Evolutionary conservation across 2,113 vertebrate genomes (phyloP).

Genomic region (Nerophis lumbriciformis): DNA sequence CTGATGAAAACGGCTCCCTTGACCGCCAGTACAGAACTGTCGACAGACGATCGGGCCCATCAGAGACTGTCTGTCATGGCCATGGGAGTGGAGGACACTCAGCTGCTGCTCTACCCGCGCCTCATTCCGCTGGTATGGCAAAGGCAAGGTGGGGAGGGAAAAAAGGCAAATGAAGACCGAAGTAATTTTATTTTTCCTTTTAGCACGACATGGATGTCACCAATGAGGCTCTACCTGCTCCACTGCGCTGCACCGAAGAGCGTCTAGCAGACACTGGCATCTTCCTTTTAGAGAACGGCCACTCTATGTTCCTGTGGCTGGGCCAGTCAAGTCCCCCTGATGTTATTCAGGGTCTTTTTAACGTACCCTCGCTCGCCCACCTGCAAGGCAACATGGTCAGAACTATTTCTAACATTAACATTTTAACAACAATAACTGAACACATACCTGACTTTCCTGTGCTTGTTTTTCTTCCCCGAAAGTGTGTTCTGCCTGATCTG

Average conservation of each 20-base stretch:
- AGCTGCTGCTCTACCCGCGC: slow-evolving; percentile 86
- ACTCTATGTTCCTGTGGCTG: slow-evolving; percentile 85
- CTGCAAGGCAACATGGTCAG: slow-evolving; percentile 78
- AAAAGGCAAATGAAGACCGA: not conserved
- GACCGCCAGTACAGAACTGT: slow-evolving; percentile 76
- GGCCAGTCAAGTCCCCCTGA: slow-evolving; percentile 80
- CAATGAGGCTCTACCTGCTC: slow-evolving; percentile 59
- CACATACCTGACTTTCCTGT: not conserved
- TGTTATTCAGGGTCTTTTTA: slow-evolving; percentile 85
- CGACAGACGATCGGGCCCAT: slow-evolving; percentile 80
- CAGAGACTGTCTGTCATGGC: slow-evolving; percentile 79
- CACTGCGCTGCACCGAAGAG: slow-evolving; percentile 85
- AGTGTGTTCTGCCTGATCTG: slow-evolving; percentile 81
- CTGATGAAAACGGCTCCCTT: slow-evolving; percentile 84
- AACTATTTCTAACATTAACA: slow-evolving; percentile 1
- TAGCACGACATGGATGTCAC: slow-evolving; percentile 82
- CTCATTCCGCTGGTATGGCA: slow-evolving; percentile 85
- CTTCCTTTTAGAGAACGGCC: slow-evolving; percentile 86
- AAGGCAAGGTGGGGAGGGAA: not conserved
- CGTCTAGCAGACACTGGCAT: slow-evolving; percentile 81
- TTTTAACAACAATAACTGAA: not conserved
- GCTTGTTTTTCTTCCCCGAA: not conserved
- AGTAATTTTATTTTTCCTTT: not conserved
- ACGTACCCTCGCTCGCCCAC: slow-evolving; percentile 83
- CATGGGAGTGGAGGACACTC: slow-evolving; percentile 88